phyloP scores from a whole-genome alignment of 2,797 vertebrate species.

The Mastacembelus armatus region DNA sequence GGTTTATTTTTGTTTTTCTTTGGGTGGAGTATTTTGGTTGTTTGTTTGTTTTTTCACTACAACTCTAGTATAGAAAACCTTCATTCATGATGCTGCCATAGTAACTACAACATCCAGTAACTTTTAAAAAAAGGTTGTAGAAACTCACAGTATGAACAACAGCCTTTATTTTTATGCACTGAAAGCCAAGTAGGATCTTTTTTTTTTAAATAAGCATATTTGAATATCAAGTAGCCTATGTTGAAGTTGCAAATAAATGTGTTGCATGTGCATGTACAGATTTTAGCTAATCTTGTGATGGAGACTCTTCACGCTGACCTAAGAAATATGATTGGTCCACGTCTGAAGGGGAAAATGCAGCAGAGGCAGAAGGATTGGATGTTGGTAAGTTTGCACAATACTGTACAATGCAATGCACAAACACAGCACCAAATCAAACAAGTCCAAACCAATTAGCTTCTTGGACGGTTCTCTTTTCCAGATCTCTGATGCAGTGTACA shows the following conservation, averaged over 20 bases:
- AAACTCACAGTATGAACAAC: background rate
- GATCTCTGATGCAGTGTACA: slow-evolving; percentile 93
- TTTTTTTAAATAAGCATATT: too few relatives aligned
- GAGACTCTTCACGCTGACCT: slow-evolving; percentile 92
- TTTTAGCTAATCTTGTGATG: slow-evolving; percentile 96
- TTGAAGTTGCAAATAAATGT: too few relatives aligned
- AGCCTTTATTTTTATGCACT: too few relatives aligned
- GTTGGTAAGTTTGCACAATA: slow-evolving; percentile 83
- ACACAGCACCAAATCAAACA: background rate
- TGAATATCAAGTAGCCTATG: too few relatives aligned
- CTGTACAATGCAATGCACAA: background rate
- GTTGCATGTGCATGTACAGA: slow-evolving; percentile 83
- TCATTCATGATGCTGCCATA: slow-evolving; percentile 14
- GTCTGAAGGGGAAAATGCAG: slow-evolving; percentile 92
- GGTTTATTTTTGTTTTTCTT: slow-evolving; percentile 58
- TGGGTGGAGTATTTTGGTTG: slow-evolving; percentile 35
- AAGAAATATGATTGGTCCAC: slow-evolving; percentile 85
- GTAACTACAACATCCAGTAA: background rate
- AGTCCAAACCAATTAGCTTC: background rate
- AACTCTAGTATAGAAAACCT: slow-evolving; percentile 43
- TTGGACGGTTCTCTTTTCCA: slow-evolving; percentile 48
- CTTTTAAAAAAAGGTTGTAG: background rate
- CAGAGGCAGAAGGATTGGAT: slow-evolving; percentile 94
- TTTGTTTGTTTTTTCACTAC: slow-evolving; percentile 40
- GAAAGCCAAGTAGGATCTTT: background rate